Evolutionary conservation across 2,888 invertebrate genomes (phyloP).

Genomic region (Syritta pipiens): DNA sequence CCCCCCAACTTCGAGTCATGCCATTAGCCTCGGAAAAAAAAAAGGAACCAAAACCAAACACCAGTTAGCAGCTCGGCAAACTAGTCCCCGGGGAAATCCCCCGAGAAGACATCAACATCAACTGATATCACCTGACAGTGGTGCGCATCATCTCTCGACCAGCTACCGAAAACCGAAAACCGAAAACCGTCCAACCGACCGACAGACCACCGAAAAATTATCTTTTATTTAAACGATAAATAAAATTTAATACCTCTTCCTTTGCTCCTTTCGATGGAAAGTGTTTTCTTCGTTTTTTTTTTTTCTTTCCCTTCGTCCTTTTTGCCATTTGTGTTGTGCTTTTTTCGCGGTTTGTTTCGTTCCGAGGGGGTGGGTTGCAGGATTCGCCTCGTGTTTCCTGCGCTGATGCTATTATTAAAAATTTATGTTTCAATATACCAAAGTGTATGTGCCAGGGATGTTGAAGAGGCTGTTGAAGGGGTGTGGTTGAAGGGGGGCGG

Average conservation of each 20-base stretch:
- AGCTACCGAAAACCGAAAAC: slow-evolving; percentile 34
- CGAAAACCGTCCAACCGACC: neutral
- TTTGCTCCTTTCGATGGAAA: slow-evolving; percentile 36
- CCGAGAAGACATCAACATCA: slow-evolving; percentile 51
- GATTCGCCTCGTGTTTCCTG: slow-evolving; percentile 1
- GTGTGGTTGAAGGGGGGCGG: no score
- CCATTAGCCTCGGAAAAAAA: slow-evolving; percentile 28
- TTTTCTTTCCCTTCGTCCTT: slow-evolving; percentile 30
- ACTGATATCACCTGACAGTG: slow-evolving; percentile 65
- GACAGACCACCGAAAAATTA: slow-evolving; percentile 23
- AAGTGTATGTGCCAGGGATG: slow-evolving; percentile 47
- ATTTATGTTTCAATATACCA: slow-evolving; percentile 67
- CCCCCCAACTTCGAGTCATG: no score
- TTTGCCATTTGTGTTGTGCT: slow-evolving; percentile 7
- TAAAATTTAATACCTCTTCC: slow-evolving; percentile 64
- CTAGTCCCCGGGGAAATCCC: slow-evolving; percentile 59
- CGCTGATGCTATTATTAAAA: slow-evolving; percentile 61
- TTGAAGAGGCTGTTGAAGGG: no score
- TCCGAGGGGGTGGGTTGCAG: slow-evolving; percentile 24
- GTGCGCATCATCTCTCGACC: no score
- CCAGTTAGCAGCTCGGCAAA: slow-evolving; percentile 46
- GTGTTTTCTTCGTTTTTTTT: slow-evolving; percentile 26
- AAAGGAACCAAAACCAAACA: slow-evolving; percentile 5
- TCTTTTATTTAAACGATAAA: slow-evolving; percentile 67
- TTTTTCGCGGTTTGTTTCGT: slow-evolving; percentile 48